A percentile compares a stretch with the other conserved stretches of the same genome.
Conservation (phyloP, 2,888 invertebrate species). For the Belgica antarctica region DNA sequence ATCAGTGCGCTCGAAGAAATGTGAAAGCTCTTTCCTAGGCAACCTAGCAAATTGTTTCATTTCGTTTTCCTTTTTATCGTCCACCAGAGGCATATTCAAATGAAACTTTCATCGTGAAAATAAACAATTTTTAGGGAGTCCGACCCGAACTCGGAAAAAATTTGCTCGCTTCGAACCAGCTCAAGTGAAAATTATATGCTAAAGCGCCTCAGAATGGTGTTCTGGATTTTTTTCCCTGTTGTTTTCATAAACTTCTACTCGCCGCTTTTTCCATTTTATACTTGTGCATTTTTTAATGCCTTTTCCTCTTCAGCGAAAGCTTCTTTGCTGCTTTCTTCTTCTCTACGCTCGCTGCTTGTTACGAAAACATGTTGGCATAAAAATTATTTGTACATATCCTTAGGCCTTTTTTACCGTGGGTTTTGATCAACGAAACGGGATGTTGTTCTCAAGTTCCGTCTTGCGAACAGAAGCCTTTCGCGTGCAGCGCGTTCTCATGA, state of each 20-base stretch:
- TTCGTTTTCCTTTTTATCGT: slow-evolving; percentile 22
- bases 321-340: slow-evolving; percentile 2
- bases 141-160: slow-evolving; percentile 24
- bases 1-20: too few relatives aligned
- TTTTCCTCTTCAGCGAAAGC: neutral
- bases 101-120: slow-evolving; percentile 23
- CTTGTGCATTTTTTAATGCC: slow-evolving; percentile 38
- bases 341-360: slow-evolving; percentile 18
- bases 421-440: slow-evolving; percentile 7
- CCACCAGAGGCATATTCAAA: slow-evolving; percentile 29
- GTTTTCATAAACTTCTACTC: slow-evolving; percentile 3
- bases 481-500: neutral
- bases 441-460: neutral
- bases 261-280: slow-evolving; percentile 16
- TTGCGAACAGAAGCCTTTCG: neutral
- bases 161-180: slow-evolving; percentile 14
- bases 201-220: slow-evolving; percentile 30
- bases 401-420: slow-evolving; percentile 10
- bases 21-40: neutral
- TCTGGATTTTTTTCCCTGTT: slow-evolving; percentile 22
- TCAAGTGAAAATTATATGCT: slow-evolving; percentile 35
- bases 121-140: slow-evolving; percentile 25
- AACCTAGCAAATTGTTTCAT: slow-evolving; percentile 1
- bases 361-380: slow-evolving; percentile 32
- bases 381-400: slow-evolving; percentile 34